Evolutionary conservation across 2,888 invertebrate species (phyloP).

Genomic region (Tridacna crocea): DNA sequence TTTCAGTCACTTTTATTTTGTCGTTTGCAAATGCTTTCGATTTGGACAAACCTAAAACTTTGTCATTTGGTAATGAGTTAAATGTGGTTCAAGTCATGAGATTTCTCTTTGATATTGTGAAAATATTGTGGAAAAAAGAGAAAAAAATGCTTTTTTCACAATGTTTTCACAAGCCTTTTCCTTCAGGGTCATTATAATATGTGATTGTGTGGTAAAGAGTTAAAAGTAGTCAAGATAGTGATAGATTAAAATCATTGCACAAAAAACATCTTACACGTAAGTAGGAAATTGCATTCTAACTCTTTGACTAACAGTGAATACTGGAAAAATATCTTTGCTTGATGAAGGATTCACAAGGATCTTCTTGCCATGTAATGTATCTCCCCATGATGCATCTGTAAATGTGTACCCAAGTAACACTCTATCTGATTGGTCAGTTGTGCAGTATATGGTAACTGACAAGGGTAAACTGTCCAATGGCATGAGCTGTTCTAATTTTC

Average conservation of each 20-base stretch:
- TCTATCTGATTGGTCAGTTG: constrained; percentile 68
- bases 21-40: too few relatives aligned
- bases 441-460: constrained; percentile 75
- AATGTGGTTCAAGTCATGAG: too few relatives aligned
- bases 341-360: constrained; percentile 69
- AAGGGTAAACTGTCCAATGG: constrained; percentile 77
- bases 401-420: constrained; percentile 76
- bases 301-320: constrained; percentile 81
- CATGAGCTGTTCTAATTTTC: constrained; percentile 74
- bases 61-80: too few relatives aligned
- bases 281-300: constrained; percentile 82
- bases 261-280: constrained; percentile 66
- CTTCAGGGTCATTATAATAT: too few relatives aligned
- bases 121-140: too few relatives aligned
- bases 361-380: constrained; percentile 74
- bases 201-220: too few relatives aligned
- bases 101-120: too few relatives aligned
- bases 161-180: too few relatives aligned
- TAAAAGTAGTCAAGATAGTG: too few relatives aligned
- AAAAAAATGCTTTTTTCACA: too few relatives aligned
- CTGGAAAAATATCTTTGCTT: constrained; percentile 71
- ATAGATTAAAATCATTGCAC: constrained; percentile 28
- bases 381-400: constrained; percentile 72
- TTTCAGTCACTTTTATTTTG: too few relatives aligned
- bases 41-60: too few relatives aligned